Conservation (phyloP, 2,113 vertebrate species). For the Xenotilapia leptura region DNA sequence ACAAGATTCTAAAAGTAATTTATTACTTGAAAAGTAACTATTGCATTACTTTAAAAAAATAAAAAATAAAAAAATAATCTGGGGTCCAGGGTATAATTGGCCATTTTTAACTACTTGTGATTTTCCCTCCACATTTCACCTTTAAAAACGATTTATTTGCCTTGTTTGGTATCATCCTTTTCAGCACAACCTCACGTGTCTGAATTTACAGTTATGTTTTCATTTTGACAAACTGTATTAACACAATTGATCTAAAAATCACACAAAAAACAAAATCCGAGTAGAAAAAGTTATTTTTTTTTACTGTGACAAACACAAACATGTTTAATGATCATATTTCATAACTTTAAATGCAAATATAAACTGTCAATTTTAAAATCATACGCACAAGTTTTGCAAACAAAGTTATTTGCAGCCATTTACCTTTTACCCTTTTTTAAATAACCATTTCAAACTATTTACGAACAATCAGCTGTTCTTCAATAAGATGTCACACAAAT, state of each 20-base stretch:
- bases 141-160: neutral
- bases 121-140: fast-evolving
- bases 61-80: neutral
- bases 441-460: too few relatives aligned
- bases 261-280: fast-evolving
- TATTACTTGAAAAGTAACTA: neutral
- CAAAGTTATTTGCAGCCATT: too few relatives aligned
- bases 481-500: too few relatives aligned
- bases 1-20: neutral
- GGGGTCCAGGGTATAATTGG: neutral
- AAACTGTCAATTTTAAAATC: too few relatives aligned
- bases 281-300: neutral
- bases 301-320: fast-evolving
- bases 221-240: neutral
- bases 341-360: neutral
- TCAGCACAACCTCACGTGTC: fast-evolving
- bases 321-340: neutral
- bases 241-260: neutral
- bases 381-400: too few relatives aligned
- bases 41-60: fast-evolving
- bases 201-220: fast-evolving
- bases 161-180: fast-evolving
- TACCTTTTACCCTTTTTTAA: too few relatives aligned
- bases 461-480: too few relatives aligned
- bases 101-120: fast-evolving